phyloP scores from a whole-genome alignment of 2,888 invertebrate species.

The Brachyptera risi region DNA sequence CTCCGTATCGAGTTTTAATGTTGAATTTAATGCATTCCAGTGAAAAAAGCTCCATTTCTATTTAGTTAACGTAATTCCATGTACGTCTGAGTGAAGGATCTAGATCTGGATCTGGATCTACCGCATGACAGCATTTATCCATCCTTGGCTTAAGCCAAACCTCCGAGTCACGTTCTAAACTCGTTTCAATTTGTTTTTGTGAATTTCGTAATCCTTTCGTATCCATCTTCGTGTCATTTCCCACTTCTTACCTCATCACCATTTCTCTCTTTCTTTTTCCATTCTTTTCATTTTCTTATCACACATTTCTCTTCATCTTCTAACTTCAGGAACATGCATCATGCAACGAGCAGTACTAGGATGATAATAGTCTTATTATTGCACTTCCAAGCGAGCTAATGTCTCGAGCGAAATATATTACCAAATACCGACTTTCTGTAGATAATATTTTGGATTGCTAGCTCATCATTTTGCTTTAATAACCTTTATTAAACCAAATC shows the following conservation, averaged over 20 bases:
- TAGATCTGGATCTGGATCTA: neutral
- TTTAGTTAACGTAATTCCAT: neutral
- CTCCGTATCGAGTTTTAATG: too few relatives aligned
- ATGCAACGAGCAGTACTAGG: neutral
- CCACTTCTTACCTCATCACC: slow-evolving; percentile 17
- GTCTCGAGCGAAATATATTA: neutral
- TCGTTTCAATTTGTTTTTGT: slow-evolving; percentile 21
- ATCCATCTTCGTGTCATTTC: slow-evolving; percentile 19
- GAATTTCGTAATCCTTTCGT: slow-evolving; percentile 3
- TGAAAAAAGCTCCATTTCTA: neutral
- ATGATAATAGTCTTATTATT: neutral
- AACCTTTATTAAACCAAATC: too few relatives aligned
- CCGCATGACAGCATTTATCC: slow-evolving; percentile 8
- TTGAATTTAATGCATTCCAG: too few relatives aligned
- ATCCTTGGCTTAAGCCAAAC: slow-evolving; percentile 9
- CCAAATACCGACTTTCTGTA: too few relatives aligned
- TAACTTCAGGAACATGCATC: neutral
- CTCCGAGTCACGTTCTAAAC: slow-evolving; percentile 4
- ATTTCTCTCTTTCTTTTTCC: slow-evolving; percentile 2
- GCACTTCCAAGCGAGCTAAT: neutral
- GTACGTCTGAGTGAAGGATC: neutral
- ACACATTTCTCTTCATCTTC: neutral
- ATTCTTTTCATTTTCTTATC: slow-evolving; percentile 13
- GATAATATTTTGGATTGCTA: too few relatives aligned
- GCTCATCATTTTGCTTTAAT: too few relatives aligned